A percentile compares a stretch with the other conserved stretches of the same genome.
These are phyloP conservation scores for Takifugu ocellatus DNA, from an alignment of 2,797 vertebrate genomes.

Conservation along the genomic window DNA sequence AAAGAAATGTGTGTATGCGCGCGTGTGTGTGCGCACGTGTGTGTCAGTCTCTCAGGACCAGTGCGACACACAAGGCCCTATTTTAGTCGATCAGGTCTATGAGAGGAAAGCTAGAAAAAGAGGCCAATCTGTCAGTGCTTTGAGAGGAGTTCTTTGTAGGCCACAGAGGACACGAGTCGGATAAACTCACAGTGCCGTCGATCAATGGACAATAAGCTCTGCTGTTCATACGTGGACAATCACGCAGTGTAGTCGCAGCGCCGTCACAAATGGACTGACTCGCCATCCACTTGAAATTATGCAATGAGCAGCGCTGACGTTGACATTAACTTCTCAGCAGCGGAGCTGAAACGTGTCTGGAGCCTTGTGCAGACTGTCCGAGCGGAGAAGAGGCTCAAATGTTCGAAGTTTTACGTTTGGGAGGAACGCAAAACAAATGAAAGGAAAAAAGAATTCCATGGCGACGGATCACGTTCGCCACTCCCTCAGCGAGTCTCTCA, in stretches of 20 bases:
- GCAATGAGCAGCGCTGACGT: slow-evolving; percentile 33
- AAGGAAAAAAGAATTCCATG: slow-evolving; percentile 44
- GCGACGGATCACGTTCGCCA: slow-evolving; percentile 41
- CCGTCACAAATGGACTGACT: slow-evolving; percentile 50
- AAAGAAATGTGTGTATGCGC: background rate
- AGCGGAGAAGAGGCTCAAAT: slow-evolving; percentile 39
- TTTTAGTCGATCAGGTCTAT: slow-evolving; percentile 61
- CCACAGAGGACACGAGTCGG: slow-evolving; percentile 63
- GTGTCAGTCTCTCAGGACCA: slow-evolving; percentile 41
- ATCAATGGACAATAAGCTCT: slow-evolving; percentile 59
- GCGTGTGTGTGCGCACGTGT: slow-evolving; percentile 27
- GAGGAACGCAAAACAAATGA: slow-evolving; percentile 51
- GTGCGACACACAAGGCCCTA: slow-evolving; percentile 47
- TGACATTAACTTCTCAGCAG: slow-evolving; percentile 1
- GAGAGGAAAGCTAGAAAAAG: slow-evolving; percentile 51
- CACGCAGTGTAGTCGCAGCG: slow-evolving; percentile 52
- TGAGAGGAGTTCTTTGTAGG: slow-evolving; percentile 60
- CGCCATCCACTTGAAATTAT: slow-evolving; percentile 40
- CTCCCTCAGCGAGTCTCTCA: slow-evolving; percentile 23
- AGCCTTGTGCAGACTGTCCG: slow-evolving; percentile 38
- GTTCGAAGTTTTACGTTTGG: slow-evolving; percentile 43
- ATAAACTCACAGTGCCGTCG: slow-evolving; percentile 53
- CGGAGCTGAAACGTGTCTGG: slow-evolving; percentile 41
- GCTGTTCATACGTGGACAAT: slow-evolving; percentile 62
- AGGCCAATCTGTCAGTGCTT: slow-evolving; percentile 54